Conservation (phyloP, 2,113 vertebrate genomes). For the Motacilla alba region DNA sequence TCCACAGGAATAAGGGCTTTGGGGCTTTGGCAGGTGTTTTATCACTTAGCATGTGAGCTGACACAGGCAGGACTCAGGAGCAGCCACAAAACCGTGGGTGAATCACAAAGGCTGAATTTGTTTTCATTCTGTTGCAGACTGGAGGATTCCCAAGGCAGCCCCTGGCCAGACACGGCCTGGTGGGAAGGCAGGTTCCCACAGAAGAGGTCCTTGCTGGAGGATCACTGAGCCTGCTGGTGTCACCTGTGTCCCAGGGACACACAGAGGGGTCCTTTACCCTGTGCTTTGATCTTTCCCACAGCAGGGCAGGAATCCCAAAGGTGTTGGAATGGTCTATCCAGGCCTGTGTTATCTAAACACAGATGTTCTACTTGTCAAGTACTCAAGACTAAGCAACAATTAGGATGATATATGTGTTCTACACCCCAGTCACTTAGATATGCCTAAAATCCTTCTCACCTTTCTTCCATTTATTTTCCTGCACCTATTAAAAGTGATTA, state of each 20-base stretch:
- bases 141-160: not conserved
- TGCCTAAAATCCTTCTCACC: not conserved
- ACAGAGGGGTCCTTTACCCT: fast-evolving
- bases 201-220: not conserved
- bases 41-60: not conserved
- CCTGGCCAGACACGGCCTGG: no score
- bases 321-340: not conserved
- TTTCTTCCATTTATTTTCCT: not conserved
- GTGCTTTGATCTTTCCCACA: not conserved
- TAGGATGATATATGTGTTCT: not conserved
- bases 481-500: not conserved
- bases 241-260: not conserved
- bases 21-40: not conserved
- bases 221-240: not conserved
- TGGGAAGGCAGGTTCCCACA: not conserved
- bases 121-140: fast-evolving
- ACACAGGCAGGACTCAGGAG: not conserved
- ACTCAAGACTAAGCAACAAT: not conserved
- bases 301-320: not conserved
- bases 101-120: not conserved
- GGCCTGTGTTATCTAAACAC: not conserved
- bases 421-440: not conserved
- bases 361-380: not conserved
- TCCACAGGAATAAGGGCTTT: not conserved
- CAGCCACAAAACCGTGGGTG: fast-evolving